These are phyloP conservation scores for Scolanthus callimorphus DNA, from an alignment of 92 coral and sea anemone genomes.

Conservation along the genomic window DNA sequence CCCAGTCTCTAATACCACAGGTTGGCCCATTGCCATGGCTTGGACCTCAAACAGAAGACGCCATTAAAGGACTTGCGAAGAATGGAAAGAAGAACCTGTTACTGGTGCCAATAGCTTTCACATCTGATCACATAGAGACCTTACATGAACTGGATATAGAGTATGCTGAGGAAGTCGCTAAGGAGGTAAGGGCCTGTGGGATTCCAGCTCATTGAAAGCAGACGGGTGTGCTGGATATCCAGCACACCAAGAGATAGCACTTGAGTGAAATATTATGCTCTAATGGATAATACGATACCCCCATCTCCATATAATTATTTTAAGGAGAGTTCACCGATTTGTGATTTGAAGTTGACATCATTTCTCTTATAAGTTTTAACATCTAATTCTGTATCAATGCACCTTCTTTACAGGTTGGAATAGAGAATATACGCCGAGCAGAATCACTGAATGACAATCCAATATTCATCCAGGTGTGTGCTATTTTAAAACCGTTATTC, in stretches of 20 bases:
- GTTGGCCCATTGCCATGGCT: constrained; percentile 96
- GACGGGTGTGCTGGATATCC: too few relatives aligned
- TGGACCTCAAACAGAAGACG: constrained; percentile 92
- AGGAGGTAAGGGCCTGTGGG: too few relatives aligned
- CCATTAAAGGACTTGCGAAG: constrained; percentile 86
- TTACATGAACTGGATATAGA: constrained; percentile 79
- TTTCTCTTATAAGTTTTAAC: too few relatives aligned
- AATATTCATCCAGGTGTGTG: constrained; percentile 80
- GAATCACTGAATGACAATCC: constrained; percentile 89
- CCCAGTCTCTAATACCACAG: too few relatives aligned
- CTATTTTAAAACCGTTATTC: too few relatives aligned
- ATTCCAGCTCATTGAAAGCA: too few relatives aligned
- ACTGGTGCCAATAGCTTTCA: constrained; percentile 81
- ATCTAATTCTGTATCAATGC: too few relatives aligned
- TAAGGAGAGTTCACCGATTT: neutral
- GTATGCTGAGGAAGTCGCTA: constrained; percentile 69
- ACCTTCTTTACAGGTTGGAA: constrained; percentile 72
- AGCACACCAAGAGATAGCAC: too few relatives aligned
- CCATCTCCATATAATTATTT: neutral
- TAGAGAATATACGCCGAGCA: constrained; percentile 85
- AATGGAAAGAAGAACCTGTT: constrained; percentile 81
- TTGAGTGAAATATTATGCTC: too few relatives aligned
- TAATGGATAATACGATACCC: too few relatives aligned
- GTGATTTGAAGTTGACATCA: too few relatives aligned
- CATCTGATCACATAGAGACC: constrained; percentile 87